phyloP scores from a whole-genome alignment of 2,113 vertebrate species.

The Antigone vipio region DNA sequence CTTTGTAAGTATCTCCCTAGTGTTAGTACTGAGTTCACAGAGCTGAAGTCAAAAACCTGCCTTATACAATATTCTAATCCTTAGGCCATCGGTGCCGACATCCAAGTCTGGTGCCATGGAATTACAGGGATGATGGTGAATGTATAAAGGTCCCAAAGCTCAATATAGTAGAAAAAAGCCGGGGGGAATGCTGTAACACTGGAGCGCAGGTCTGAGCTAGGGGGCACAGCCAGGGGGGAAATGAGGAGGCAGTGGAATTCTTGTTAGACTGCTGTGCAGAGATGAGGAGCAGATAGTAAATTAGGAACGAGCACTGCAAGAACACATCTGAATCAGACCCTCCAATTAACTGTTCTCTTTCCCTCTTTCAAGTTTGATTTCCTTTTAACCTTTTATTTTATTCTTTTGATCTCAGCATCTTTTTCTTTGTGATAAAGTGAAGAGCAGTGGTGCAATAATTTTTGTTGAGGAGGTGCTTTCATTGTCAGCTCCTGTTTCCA shows the following conservation, averaged over 20 bases:
- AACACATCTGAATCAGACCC: constrained; percentile 64
- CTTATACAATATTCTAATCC: constrained; percentile 46
- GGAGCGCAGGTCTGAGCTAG: background rate
- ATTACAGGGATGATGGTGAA: constrained; percentile 23
- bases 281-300: constrained; percentile 45
- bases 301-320: constrained; percentile 30
- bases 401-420: constrained; percentile 55
- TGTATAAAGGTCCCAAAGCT: constrained; percentile 1
- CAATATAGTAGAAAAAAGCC: background rate
- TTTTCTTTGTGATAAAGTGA: constrained; percentile 53
- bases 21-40: constrained; percentile 12
- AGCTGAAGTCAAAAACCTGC: constrained; percentile 7
- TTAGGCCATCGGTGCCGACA: background rate
- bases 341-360: constrained; percentile 69
- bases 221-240: constrained; percentile 36
- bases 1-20: constrained; percentile 17
- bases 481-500: background rate
- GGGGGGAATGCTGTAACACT: background rate
- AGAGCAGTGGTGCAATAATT: constrained; percentile 11
- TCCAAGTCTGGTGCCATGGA: background rate
- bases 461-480: constrained; percentile 28
- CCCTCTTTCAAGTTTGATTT: constrained; percentile 69
- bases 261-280: constrained; percentile 42
- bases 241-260: constrained; percentile 23
- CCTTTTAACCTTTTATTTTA: constrained; percentile 66